These are phyloP conservation scores for Pteropus alecto DNA, from an alignment of 2,113 vertebrate species.

Conservation along the genomic window DNA sequence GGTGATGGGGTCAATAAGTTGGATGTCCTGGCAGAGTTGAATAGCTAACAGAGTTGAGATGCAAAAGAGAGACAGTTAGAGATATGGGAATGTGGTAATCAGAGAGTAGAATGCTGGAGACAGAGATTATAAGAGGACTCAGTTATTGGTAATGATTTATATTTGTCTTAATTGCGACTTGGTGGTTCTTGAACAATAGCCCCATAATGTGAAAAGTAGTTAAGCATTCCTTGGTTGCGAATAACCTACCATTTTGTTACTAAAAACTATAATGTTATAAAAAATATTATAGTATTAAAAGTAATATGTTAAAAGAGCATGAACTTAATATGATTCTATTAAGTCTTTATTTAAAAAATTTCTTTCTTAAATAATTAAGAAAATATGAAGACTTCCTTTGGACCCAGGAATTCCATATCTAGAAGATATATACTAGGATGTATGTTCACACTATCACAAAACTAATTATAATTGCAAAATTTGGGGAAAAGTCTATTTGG, in stretches of 20 bases:
- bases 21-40: neutral
- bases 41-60: neutral
- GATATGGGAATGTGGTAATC: neutral
- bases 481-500: neutral
- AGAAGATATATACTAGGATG: neutral
- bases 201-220: neutral
- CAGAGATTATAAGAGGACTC: neutral
- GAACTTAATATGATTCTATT: neutral
- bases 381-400: neutral
- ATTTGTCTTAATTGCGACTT: neutral
- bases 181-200: neutral
- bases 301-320: neutral
- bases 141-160: neutral
- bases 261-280: neutral
- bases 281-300: neutral
- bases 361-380: neutral
- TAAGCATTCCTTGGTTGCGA: neutral
- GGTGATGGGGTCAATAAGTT: neutral
- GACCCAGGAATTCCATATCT: neutral
- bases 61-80: neutral
- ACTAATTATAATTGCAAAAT: neutral
- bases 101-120: neutral
- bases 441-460: neutral
- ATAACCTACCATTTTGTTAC: neutral
- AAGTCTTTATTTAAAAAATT: neutral